phyloP scores from a whole-genome alignment of 2,888 invertebrate genomes.

The Cyclophora albipunctata region DNA sequence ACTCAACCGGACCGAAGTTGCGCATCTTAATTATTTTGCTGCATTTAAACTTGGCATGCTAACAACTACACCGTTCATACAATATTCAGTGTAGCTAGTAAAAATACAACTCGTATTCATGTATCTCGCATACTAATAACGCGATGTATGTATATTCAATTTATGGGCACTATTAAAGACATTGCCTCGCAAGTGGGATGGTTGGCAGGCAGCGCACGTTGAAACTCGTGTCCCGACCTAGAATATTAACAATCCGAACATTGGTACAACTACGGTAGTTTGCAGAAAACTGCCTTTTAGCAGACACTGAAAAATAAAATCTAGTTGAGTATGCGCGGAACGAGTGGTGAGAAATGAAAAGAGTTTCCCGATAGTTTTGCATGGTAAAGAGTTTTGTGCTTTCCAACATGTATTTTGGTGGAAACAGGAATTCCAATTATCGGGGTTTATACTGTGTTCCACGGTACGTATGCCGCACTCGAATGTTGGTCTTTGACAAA shows the following conservation, averaged over 20 bases:
- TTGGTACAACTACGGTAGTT: conserved; percentile 30
- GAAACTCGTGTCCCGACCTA: conserved; percentile 29
- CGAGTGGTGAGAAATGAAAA: conserved; percentile 29
- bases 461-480: too few species aligned
- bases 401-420: conserved; percentile 14
- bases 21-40: conserved; percentile 18
- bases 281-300: conserved; percentile 47
- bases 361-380: conserved; percentile 25
- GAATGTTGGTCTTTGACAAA: too few species aligned
- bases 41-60: conserved; percentile 8
- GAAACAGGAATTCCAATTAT: conserved; percentile 13
- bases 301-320: conserved; percentile 48
- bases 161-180: conserved; percentile 60
- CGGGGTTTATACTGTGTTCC: too few species aligned
- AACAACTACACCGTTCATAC: conserved; percentile 1
- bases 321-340: conserved; percentile 25
- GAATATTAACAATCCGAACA: conserved; percentile 45
- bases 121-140: conserved; percentile 38
- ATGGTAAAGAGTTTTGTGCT: conserved; percentile 17
- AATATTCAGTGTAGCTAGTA: conserved; percentile 11
- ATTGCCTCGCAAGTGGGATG: conserved; percentile 37
- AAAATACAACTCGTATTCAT: conserved; percentile 11
- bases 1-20: conserved; percentile 13
- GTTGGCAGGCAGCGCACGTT: conserved; percentile 29
- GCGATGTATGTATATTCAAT: conserved; percentile 46